These are phyloP conservation scores for Chlorospingus semifuscus DNA, from an alignment of 2,797 vertebrate genomes.

Conservation along the genomic window DNA sequence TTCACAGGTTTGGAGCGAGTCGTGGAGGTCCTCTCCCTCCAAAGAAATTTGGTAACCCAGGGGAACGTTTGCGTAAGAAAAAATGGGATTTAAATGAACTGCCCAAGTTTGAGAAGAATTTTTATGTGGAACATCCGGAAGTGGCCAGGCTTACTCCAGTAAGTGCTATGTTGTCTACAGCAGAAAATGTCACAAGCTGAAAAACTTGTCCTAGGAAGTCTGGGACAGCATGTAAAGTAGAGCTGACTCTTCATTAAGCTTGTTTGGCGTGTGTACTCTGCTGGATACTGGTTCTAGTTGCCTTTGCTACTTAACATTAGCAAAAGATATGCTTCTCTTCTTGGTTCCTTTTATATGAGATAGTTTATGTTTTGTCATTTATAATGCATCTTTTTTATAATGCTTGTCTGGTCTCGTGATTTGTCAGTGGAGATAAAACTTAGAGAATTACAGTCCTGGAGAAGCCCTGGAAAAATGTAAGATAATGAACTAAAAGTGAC, in stretches of 20 bases:
- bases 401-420: background rate
- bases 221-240: background rate
- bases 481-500: background rate
- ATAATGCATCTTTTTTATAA: background rate
- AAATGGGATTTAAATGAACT: constrained; percentile 95
- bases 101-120: constrained; percentile 98
- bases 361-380: background rate
- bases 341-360: background rate
- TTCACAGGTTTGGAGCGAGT: constrained; percentile 57
- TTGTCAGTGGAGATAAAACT: background rate
- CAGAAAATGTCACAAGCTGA: background rate
- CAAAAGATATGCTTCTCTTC: background rate
- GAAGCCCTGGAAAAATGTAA: background rate
- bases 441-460: background rate
- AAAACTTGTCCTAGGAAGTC: background rate
- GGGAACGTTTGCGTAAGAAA: constrained; percentile 94
- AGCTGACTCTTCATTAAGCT: background rate
- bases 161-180: background rate
- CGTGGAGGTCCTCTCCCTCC: constrained; percentile 83
- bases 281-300: background rate
- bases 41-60: constrained; percentile 96
- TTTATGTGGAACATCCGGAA: constrained; percentile 91
- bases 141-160: constrained; percentile 87
- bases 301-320: background rate
- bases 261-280: background rate